These are phyloP conservation scores for Laupala kohalensis DNA, from an alignment of 1,140 invertebrate genomes.

Conservation along the genomic window DNA sequence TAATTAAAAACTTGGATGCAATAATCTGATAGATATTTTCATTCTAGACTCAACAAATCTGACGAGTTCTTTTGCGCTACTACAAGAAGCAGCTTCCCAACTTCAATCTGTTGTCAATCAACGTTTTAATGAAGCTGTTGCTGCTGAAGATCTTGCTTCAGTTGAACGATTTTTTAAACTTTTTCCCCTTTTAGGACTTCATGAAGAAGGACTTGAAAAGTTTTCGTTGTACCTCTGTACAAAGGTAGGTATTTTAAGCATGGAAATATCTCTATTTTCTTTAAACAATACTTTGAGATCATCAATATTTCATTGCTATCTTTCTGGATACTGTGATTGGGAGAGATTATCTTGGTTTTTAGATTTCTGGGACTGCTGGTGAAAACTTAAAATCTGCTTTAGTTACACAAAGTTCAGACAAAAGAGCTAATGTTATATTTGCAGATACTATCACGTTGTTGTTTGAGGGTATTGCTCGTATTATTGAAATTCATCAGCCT, in stretches of 20 bases:
- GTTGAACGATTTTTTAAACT: constrained; percentile 96
- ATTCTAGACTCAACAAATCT: constrained; percentile 50
- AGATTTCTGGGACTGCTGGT: constrained; percentile 55
- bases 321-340: background rate
- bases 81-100: constrained; percentile 74
- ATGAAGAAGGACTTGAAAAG: constrained; percentile 78
- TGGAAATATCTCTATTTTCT: background rate
- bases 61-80: constrained; percentile 61
- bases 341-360: constrained; percentile 13
- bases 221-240: constrained; percentile 83
- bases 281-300: background rate
- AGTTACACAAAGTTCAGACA: constrained; percentile 40
- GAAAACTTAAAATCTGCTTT: constrained; percentile 11
- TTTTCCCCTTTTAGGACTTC: constrained; percentile 87
- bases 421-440: constrained; percentile 60
- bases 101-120: constrained; percentile 57
- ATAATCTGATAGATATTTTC: background rate
- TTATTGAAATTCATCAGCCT: constrained; percentile 83
- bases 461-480: constrained; percentile 78
- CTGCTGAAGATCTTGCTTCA: constrained; percentile 74
- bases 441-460: constrained; percentile 71
- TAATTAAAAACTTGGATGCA: no score
- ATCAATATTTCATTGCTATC: background rate
- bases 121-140: constrained; percentile 86
- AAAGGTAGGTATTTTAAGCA: constrained; percentile 39